Percentiles rank a stretch among this genome's conserved stretches.
phyloP scores from a whole-genome alignment of 2,888 invertebrate genomes.

The Antheraea yamamai region DNA sequence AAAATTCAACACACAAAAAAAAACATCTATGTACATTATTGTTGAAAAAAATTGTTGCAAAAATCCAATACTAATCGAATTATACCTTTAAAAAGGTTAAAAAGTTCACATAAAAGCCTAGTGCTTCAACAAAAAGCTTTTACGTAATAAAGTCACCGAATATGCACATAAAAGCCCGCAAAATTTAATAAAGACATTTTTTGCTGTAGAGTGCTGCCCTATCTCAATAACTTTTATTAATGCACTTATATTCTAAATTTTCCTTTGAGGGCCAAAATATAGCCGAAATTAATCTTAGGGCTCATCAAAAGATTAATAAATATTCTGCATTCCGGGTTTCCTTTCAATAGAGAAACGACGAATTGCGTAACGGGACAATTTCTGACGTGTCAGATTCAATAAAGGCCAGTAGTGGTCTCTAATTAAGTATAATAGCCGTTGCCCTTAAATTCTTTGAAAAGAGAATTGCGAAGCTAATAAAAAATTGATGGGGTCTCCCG shows the following conservation, averaged over 20 bases:
- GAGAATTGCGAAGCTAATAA: conserved; percentile 64
- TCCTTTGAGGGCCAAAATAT: conserved; percentile 71
- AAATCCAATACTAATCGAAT: conserved; percentile 25
- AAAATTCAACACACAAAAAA: background rate
- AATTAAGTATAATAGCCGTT: conserved; percentile 58
- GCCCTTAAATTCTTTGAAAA: conserved; percentile 53
- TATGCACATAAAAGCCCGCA: conserved; percentile 71
- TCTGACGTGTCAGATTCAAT: conserved; percentile 66
- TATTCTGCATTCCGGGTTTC: conserved; percentile 67
- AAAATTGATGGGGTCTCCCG: conserved; percentile 64
- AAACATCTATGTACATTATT: background rate
- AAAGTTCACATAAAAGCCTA: conserved; percentile 46
- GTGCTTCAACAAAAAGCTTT: conserved; percentile 61
- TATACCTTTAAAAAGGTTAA: conserved; percentile 39
- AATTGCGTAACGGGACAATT: conserved; percentile 52
- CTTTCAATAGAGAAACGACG: conserved; percentile 54
- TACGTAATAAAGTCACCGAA: conserved; percentile 66
- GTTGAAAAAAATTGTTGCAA: conserved; percentile 17
- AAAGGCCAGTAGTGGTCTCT: conserved; percentile 53
- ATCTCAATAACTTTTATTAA: conserved; percentile 75
- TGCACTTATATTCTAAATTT: conserved; percentile 80
- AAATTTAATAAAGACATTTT: conserved; percentile 78
- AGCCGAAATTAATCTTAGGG: conserved; percentile 78
- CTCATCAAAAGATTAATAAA: conserved; percentile 75
- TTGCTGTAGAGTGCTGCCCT: conserved; percentile 69